Conservation (phyloP, 2,888 invertebrate species). For the Biston stratarius region DNA sequence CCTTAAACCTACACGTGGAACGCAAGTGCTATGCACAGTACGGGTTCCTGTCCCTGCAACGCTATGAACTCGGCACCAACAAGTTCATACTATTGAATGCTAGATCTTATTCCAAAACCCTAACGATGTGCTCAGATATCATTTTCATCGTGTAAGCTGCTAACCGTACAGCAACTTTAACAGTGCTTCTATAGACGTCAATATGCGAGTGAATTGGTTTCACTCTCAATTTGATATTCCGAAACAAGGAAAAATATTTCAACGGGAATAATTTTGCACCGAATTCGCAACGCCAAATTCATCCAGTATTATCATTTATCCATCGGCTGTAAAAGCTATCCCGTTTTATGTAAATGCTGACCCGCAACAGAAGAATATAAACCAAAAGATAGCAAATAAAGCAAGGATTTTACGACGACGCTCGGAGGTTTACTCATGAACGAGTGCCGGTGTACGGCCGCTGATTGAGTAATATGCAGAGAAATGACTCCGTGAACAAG, state of each 20-base stretch:
- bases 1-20: no score
- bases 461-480: neutral
- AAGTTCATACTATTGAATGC: no score
- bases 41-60: no score
- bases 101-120: no score
- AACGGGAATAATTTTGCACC: slow-evolving; percentile 2
- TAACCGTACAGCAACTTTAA: no score
- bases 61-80: no score
- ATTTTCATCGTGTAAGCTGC: no score
- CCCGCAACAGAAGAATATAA: slow-evolving; percentile 43
- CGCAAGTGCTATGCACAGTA: no score
- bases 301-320: slow-evolving; percentile 30
- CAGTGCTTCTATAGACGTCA: no score
- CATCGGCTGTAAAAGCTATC: slow-evolving; percentile 27
- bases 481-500: neutral
- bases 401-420: slow-evolving; percentile 42
- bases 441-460: slow-evolving; percentile 31
- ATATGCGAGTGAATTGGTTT: no score
- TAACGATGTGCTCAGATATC: no score
- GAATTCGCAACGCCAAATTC: slow-evolving; percentile 12
- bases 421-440: slow-evolving; percentile 30
- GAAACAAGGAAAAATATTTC: no score
- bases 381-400: slow-evolving; percentile 46
- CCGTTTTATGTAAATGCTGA: slow-evolving; percentile 44
- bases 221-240: neutral